Evolutionary conservation across 2,113 vertebrate genomes (phyloP).

Genomic region (Megalops atlanticus): DNA sequence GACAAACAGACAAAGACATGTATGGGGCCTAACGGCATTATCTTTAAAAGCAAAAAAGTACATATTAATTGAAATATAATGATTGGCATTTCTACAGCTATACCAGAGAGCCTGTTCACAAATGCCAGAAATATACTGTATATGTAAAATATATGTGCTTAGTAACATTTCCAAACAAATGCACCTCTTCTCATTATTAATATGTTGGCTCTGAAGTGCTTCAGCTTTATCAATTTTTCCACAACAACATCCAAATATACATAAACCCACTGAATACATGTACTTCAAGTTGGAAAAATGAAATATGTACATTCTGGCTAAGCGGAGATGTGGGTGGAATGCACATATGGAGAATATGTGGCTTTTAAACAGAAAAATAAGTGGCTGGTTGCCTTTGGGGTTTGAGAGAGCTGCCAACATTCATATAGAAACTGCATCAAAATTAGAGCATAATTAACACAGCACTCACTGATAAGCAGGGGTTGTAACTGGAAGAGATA

Average conservation of each 20-base stretch:
- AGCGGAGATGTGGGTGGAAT: too few relatives aligned
- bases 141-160: not conserved
- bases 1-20: constrained; percentile 4
- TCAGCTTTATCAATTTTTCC: not conserved
- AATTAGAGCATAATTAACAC: constrained; percentile 42
- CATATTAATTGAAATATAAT: not conserved
- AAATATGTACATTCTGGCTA: not conserved
- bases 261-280: too few relatives aligned
- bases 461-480: constrained; percentile 29
- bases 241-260: not conserved
- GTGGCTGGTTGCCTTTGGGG: constrained; percentile 16
- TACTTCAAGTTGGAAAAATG: not conserved
- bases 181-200: not conserved
- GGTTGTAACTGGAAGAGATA: constrained; percentile 21
- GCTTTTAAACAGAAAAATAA: not conserved
- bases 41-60: not conserved
- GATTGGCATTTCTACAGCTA: not conserved
- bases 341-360: not conserved
- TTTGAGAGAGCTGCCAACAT: constrained; percentile 8
- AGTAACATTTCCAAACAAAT: not conserved
- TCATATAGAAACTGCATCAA: constrained; percentile 12
- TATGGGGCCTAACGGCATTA: not conserved
- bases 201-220: not conserved
- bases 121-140: not conserved
- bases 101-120: not conserved